Conservation (phyloP, 1,140 invertebrate species). For the Papilio machaon region DNA sequence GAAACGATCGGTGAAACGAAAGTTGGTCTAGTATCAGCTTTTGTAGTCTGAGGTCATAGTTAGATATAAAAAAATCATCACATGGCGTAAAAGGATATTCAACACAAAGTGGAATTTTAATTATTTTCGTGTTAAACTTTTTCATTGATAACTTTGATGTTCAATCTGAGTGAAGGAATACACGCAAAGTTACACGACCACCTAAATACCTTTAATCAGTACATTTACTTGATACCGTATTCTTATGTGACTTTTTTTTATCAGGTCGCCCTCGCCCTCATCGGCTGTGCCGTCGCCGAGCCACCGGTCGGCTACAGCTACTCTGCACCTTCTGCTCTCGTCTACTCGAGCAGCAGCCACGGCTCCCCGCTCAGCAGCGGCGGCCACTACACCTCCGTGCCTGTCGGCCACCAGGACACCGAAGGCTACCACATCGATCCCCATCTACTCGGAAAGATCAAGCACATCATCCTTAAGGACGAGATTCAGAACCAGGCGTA, state of each 20-base stretch:
- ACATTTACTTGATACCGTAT: not conserved
- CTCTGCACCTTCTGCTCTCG: slow-evolving; percentile 64
- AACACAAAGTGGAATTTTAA: not conserved
- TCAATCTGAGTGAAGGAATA: not conserved
- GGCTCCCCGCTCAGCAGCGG: slow-evolving; percentile 82
- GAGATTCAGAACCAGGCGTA: slow-evolving; percentile 84
- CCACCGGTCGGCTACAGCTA: slow-evolving; percentile 79
- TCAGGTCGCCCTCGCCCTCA: slow-evolving; percentile 77
- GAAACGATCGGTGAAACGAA: slow-evolving; percentile 23
- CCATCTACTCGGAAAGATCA: slow-evolving; percentile 89
- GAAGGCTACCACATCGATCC: slow-evolving; percentile 91
- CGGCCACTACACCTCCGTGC: slow-evolving; percentile 88
- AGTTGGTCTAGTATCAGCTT: not conserved
- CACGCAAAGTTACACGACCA: too few relatives aligned
- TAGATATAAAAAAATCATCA: not conserved
- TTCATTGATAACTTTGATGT: not conserved
- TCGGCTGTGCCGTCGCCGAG: slow-evolving; percentile 77
- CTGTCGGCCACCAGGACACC: slow-evolving; percentile 87
- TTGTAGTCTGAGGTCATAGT: slow-evolving; percentile 19
- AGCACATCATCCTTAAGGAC: slow-evolving; percentile 90
- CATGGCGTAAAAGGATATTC: not conserved
- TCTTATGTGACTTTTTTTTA: slow-evolving; percentile 44
- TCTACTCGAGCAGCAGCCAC: slow-evolving; percentile 71
- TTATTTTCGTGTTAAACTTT: not conserved
- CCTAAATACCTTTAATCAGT: too few relatives aligned